Evolutionary conservation across 2,113 vertebrate genomes (phyloP).

Genomic region (Nothocercus nigrocapillus): DNA sequence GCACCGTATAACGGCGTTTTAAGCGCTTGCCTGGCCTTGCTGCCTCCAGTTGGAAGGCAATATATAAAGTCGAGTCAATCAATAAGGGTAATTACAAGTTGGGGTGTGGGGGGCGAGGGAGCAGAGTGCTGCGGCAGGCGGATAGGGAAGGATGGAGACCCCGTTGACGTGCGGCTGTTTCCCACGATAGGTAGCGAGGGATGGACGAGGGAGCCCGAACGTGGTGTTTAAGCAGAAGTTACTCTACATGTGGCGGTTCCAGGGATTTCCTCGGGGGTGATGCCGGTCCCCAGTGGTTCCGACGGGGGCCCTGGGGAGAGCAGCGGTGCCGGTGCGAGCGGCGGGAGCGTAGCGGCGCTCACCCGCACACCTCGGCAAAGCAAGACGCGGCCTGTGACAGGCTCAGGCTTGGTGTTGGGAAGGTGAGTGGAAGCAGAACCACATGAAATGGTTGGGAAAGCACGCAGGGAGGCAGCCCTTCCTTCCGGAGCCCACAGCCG

Average conservation of each 20-base stretch:
- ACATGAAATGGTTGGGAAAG: accelerated
- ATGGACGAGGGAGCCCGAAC: background rate
- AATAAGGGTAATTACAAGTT: slow-evolving; percentile 48
- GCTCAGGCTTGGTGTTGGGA: background rate
- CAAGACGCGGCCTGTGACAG: background rate
- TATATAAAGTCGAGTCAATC: background rate
- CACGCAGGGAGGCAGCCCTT: background rate
- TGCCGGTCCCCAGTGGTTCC: background rate
- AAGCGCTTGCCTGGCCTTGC: slow-evolving; percentile 56
- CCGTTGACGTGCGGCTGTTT: slow-evolving; percentile 28
- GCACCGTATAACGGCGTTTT: background rate
- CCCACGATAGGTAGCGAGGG: background rate
- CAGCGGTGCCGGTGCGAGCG: background rate
- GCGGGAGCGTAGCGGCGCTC: background rate
- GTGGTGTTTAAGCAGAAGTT: slow-evolving; percentile 48
- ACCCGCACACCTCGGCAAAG: background rate
- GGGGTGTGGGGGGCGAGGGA: background rate
- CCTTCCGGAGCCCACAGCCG: background rate
- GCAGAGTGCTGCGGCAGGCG: slow-evolving; percentile 12
- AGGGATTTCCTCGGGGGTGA: slow-evolving; percentile 5
- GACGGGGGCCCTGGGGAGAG: background rate
- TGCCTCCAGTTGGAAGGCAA: slow-evolving; percentile 21
- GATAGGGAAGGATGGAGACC: slow-evolving; percentile 22
- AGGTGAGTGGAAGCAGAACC: background rate
- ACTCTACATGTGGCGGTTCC: slow-evolving; percentile 24